Base-by-base conservation (phyloP, 2,113 vertebrate species). In the Dinomys branickii region DNA sequence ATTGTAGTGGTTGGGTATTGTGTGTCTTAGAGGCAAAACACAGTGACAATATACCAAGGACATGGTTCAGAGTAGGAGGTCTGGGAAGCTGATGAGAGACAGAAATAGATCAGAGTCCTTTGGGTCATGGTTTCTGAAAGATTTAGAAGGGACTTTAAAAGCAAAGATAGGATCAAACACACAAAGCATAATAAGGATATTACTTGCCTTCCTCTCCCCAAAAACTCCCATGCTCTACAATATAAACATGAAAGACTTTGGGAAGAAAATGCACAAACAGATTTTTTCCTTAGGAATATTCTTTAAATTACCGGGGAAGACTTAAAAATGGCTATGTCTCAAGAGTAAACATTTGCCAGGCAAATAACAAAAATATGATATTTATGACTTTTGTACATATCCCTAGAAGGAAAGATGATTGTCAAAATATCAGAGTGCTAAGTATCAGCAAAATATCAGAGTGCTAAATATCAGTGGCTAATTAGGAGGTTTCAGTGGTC, bases 391-490 rank as follows among this genome's bases (percentile, higher is more conserved):
- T 86, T 83, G 65, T 67, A 16, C 8, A 47, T 81, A 67, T 78
- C 38, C 58, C 35, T 92, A 61, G 86, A 91, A 95, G 50, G 47
- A 73, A 91, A 95, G 41, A 95, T 38, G 26, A 90, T 19, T 83
- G 85, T 73, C 47, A 93, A 86, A 73, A 54, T 91, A 95, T 83
- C 88, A 95, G 52, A 50, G 50, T 94, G 69, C 22, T 88, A 88
- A 96, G 80, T 86, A 92, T 92, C 90, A 84, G 24, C n/a, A n/a
- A n/a, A n/a, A n/a, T n/a, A n/a, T n/a, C 63, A 38, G 24, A 50
- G 50, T 94, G 69, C 22, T 88, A 88, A 96, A 75, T 86, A 92
- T 92, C 90, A 84, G 24, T 69, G 50, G 50, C 54, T 92, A 93
- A 93, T 84, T 86, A 63, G 65, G 16, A 95, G 20, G 13, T 58